Percentiles rank a stretch among this genome's conserved stretches.
These are phyloP conservation scores for Forbesichthys agassizii DNA, from an alignment of 2,113 vertebrate genomes.

Conservation along the genomic window DNA sequence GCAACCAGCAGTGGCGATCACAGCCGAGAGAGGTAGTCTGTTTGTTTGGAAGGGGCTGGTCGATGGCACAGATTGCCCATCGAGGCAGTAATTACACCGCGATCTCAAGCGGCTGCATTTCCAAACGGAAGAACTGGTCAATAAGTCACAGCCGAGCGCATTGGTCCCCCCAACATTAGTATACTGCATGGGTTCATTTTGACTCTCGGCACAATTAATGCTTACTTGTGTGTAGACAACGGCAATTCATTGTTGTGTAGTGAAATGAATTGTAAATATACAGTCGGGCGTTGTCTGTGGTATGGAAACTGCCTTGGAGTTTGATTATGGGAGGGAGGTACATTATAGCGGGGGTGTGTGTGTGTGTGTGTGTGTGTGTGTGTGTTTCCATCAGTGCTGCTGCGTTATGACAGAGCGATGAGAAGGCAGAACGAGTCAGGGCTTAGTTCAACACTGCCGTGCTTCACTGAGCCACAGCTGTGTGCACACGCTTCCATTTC, in stretches of 20 bases:
- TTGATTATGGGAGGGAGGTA: constrained; percentile 25
- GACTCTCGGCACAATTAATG: constrained; percentile 62
- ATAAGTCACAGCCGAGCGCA: constrained; percentile 61
- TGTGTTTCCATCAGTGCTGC: constrained; percentile 3
- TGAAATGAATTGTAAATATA: constrained; percentile 71
- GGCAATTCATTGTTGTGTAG: constrained; percentile 76
- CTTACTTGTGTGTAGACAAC: constrained; percentile 68
- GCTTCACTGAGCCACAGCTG: background rate
- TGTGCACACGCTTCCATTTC: background rate
- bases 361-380: background rate
- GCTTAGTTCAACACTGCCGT: constrained; percentile 20
- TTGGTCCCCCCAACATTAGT: constrained; percentile 46
- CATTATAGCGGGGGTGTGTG: constrained; percentile 7
- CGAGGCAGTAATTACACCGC: constrained; percentile 81
- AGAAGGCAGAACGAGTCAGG: background rate
- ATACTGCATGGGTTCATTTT: constrained; percentile 58
- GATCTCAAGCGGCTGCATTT: constrained; percentile 77
- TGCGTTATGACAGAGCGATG: background rate
- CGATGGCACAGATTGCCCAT: constrained; percentile 64
- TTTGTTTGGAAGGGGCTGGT: constrained; percentile 60
- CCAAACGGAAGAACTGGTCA: constrained; percentile 66
- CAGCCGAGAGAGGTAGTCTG: constrained; percentile 48
- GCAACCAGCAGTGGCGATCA: constrained; percentile 29
- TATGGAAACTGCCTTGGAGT: constrained; percentile 13
- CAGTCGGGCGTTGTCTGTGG: constrained; percentile 10